Evolutionary conservation across 2,888 invertebrate genomes (phyloP), one percentile per base, ranked within the genome.

Genomic region (Caenorhabditis japonica): DNA sequence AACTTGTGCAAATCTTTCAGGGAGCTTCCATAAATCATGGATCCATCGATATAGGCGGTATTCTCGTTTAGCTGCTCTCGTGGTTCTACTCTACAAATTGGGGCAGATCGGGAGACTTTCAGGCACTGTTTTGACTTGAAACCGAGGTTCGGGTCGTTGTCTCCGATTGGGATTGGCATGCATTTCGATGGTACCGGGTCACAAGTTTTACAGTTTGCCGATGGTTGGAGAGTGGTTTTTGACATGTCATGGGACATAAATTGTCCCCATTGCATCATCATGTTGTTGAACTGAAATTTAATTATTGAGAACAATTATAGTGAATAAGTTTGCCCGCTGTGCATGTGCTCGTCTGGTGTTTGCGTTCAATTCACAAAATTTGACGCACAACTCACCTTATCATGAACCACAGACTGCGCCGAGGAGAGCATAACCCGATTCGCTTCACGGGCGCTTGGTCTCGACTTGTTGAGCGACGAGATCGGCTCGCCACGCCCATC

Each of bases 1-100:
- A 87, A 86, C 55, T 85, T 86, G 78, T 79, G 81, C 44, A 84
- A 70, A 73, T 87, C 87, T 33, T 75, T 69, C 25, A 55, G 44
- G 4, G 69, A 69, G 21, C 93, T 97, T 4, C 97, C 97, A 87
- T 99, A 99, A 0, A 99, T 93, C 90, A 95, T 94, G 13, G 96
- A 96, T 43, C 69, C 97, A 88, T 99, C 96, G 69, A 99, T 93
- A 87, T 91, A 99, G 0, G 96, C 93, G 4, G 99, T 97, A 68
- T 88, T 88, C 75, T 88, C 87, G 82, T 90, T 90, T 15, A 90
- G 81, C 90, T 99, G 99, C 88, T 99, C 95, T 55, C 99, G 91
- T 1, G 94, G 94, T 25, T 96, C 97, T 0, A 96, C 95, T 13
- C 97, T 96, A 88, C 99, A 99, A 59, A 97, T 93, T 0, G 97